These are phyloP conservation scores for Latrodectus hesperus DNA, from an alignment of 2,888 invertebrate genomes.

Conservation along the genomic window DNA sequence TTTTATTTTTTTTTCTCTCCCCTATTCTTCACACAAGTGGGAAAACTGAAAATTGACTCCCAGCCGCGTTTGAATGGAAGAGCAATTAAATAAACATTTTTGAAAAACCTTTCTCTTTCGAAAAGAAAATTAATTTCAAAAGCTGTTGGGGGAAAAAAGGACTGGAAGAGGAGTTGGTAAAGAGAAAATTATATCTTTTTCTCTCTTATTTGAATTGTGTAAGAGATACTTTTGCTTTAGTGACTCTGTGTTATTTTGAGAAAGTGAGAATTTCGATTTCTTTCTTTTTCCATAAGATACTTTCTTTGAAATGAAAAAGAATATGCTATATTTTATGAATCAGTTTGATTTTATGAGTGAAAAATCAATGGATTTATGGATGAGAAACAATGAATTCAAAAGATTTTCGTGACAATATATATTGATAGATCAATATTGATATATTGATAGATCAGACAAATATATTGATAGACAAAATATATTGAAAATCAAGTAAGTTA, in stretches of 20 bases:
- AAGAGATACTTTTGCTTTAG: conserved; percentile 48
- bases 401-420: too few species aligned
- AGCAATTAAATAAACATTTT: conserved; percentile 69
- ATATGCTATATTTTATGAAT: not conserved
- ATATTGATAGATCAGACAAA: too few species aligned
- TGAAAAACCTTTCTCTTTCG: conserved; percentile 43
- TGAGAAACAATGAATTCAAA: too few species aligned
- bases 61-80: conserved; percentile 10
- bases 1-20: conserved; percentile 2
- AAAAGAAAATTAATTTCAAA: conserved; percentile 67
- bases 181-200: conserved; percentile 24
- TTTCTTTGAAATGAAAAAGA: not conserved
- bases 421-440: too few species aligned
- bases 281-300: not conserved
- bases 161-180: conserved; percentile 1
- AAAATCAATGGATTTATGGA: too few species aligned
- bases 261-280: not conserved
- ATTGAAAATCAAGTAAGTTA: too few species aligned
- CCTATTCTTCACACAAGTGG: not conserved
- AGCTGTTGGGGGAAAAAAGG: conserved; percentile 37
- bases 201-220: not conserved
- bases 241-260: conserved; percentile 25
- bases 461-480: too few species aligned
- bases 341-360: not conserved
- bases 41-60: conserved; percentile 32